These are phyloP conservation scores for Syngnathus acus DNA, from an alignment of 2,797 vertebrate species.

Conservation along the genomic window DNA sequence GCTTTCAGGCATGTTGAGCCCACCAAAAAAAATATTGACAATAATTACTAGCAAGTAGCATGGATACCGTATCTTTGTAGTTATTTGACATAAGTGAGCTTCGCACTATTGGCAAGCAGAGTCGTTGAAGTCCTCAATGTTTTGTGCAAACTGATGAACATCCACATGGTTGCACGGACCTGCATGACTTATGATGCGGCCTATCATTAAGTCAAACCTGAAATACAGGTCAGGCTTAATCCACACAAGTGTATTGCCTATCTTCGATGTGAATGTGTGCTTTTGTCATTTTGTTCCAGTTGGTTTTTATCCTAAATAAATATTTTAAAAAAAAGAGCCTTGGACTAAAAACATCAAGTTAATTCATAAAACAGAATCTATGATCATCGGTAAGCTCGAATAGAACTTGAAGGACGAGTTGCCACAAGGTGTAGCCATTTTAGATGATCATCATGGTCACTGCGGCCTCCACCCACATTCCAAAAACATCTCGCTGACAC, in stretches of 20 bases:
- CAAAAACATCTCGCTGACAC: not conserved
- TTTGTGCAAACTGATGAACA: conserved; percentile 23
- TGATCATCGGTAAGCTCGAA: not conserved
- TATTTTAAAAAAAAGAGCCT: too few relatives aligned
- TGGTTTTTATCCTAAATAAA: conserved; percentile 13
- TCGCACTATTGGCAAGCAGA: not conserved
- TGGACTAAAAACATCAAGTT: not conserved
- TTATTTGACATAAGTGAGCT: not conserved
- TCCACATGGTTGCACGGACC: conserved; percentile 29
- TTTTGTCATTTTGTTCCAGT: not conserved
- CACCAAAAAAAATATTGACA: too few relatives aligned
- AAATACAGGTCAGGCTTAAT: conserved; percentile 63
- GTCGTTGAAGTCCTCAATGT: not conserved
- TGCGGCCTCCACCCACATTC: not conserved
- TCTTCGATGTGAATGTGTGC: conserved; percentile 23
- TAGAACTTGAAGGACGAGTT: not conserved
- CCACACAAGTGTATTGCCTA: conserved; percentile 31
- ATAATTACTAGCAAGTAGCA: not conserved
- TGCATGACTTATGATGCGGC: conserved; percentile 50
- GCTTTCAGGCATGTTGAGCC: not conserved
- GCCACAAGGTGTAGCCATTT: not conserved
- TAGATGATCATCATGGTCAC: not conserved
- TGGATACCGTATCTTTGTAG: not conserved
- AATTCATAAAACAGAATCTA: too few relatives aligned
- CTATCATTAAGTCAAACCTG: conserved; percentile 58